Conservation (phyloP, 1,140 invertebrate genomes). For the Melipona quadrifasciata region DNA sequence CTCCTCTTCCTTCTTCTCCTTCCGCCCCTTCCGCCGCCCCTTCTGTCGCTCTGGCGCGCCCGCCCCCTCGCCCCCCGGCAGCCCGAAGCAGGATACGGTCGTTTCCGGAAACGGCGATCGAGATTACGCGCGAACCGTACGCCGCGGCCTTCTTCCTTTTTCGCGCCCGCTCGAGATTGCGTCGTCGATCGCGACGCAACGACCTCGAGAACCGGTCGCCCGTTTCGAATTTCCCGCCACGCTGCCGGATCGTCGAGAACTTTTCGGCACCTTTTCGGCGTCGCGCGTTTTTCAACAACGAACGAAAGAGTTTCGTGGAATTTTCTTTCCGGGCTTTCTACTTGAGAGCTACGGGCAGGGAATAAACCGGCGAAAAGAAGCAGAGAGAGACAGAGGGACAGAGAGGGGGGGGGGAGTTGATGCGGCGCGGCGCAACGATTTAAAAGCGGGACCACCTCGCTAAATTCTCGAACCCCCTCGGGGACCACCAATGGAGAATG, state of each 20-base stretch:
- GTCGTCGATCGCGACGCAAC: background rate
- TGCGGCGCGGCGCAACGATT: slow-evolving; percentile 51
- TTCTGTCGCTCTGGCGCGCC: background rate
- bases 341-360: too few relatives aligned
- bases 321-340: too few relatives aligned
- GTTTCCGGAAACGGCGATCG: slow-evolving; percentile 57
- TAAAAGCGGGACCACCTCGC: slow-evolving; percentile 56
- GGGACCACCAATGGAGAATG: slow-evolving; percentile 64
- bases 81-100: slow-evolving; percentile 45
- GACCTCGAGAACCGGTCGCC: background rate
- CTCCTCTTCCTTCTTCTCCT: background rate
- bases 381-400: background rate
- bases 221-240: background rate
- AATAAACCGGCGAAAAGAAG: too few relatives aligned
- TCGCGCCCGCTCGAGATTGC: slow-evolving; percentile 23
- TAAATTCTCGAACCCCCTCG: slow-evolving; percentile 37
- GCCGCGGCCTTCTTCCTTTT: slow-evolving; percentile 50
- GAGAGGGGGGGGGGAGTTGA: slow-evolving; percentile 4
- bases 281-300: too few relatives aligned
- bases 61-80: background rate
- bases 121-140: slow-evolving; percentile 50
- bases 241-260: too few relatives aligned
- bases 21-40: background rate
- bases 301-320: too few relatives aligned
- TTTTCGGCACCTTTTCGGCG: too few relatives aligned